phyloP scores from a whole-genome alignment of 1,140 invertebrate species.

The Yoshiicerus persimilis region DNA sequence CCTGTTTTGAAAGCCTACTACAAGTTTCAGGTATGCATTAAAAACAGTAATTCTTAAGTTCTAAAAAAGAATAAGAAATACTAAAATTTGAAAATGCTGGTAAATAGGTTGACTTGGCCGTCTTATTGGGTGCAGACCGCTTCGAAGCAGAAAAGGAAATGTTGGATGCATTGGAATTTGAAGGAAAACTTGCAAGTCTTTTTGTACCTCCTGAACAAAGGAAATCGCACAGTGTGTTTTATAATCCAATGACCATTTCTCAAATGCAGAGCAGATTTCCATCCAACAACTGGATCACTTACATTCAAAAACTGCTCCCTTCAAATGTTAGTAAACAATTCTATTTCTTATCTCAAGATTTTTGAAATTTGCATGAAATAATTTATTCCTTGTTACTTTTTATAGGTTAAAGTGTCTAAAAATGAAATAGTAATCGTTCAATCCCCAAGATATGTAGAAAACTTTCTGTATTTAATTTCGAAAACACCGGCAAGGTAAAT shows the following conservation, averaged over 20 bases:
- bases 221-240: neutral
- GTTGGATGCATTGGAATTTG: constrained; percentile 59
- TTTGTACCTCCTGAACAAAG: neutral
- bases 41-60: no score
- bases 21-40: constrained; percentile 46
- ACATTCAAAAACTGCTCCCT: constrained; percentile 29
- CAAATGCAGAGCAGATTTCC: neutral
- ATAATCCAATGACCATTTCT: constrained; percentile 26
- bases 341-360: neutral
- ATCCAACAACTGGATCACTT: neutral
- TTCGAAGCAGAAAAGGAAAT: constrained; percentile 53
- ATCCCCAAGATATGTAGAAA: neutral
- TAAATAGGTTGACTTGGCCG: constrained; percentile 54
- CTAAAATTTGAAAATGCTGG: no score
- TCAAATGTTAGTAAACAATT: constrained; percentile 45
- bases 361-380: neutral
- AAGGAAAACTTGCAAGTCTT: constrained; percentile 55
- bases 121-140: constrained; percentile 55
- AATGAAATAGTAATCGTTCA: constrained; percentile 54
- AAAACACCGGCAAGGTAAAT: neutral
- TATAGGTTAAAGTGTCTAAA: constrained; percentile 51
- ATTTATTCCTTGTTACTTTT: no score
- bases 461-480: neutral
- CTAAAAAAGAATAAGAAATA: no score
- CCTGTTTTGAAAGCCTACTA: constrained; percentile 53